Percentiles rank a stretch among this genome's conserved stretches.
phyloP scores from a whole-genome alignment of 2,888 invertebrate species.

The Gymnoscelis rufifasciata region DNA sequence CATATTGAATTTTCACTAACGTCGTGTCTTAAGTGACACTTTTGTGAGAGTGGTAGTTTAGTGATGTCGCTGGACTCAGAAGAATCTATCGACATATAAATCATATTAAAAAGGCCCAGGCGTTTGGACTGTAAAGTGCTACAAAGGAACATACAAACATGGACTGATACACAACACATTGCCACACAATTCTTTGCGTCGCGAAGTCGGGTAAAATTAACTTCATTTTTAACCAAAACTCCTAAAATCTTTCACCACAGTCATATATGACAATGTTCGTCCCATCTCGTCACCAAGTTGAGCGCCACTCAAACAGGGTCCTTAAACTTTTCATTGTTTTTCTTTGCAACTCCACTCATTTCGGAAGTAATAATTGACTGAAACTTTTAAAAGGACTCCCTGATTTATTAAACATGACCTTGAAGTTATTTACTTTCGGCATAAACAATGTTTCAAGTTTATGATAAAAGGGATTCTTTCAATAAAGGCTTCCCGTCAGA shows the following conservation, averaged over 20 bases:
- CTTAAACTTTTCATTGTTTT: conserved; percentile 37
- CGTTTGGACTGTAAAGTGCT: no score
- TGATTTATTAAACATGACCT: conserved; percentile 25
- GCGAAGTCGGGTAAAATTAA: no score
- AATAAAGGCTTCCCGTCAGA: conserved; percentile 15
- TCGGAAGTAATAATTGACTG: conserved; percentile 36
- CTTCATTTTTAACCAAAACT: neutral
- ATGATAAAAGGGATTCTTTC: conserved; percentile 6
- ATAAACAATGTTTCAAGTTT: neutral
- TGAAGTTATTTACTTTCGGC: neutral
- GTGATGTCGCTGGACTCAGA: no score
- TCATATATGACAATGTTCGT: neutral
- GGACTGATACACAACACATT: no score
- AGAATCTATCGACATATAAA: no score
- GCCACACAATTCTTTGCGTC: no score
- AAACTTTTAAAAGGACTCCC: conserved; percentile 22
- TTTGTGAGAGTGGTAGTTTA: no score
- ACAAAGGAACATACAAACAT: no score
- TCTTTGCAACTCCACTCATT: conserved; percentile 29
- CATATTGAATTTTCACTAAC: no score
- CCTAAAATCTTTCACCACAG: neutral
- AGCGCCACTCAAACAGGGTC: conserved; percentile 24
- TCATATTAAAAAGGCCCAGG: no score
- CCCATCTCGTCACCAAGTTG: conserved; percentile 7
- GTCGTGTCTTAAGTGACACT: no score